Evolutionary conservation across 2,888 invertebrate species (phyloP), one percentile per base, ranked within the genome.

Genomic region (Heliconius cydno): DNA sequence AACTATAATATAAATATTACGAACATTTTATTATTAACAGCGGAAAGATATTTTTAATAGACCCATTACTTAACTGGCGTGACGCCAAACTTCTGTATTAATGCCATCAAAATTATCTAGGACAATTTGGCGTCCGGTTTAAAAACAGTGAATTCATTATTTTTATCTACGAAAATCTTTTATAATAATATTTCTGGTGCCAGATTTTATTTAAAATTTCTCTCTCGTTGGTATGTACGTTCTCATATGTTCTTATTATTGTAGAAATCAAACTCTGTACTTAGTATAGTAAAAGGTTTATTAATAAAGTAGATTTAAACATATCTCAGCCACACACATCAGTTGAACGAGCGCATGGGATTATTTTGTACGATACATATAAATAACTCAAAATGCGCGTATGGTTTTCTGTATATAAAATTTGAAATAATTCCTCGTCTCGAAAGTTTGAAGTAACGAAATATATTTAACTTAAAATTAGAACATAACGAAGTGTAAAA

Each of bases 291-390:
- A 94, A 92, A 92, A 92, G 92, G 91, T 95, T 94, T 95, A 95
- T 94, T 94, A 94, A 92, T 93, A 92, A 81, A 92, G 90, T 92
- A 92, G 89, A 91, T 92, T 93, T 94, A 93, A 93, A 94, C 92
- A 94, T 92, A 91, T 91, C 92, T 90, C 93, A 93, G 90, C 92
- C 94, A 93, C 92, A 92, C 93, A 91, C 93, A 91, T 92, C 92
- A 93, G 92, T 90, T 93, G 91, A 92, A 92, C 91, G 89, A 89
- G 89, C 90, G 89, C 90, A 89, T 90, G 81, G 91, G 90, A 92
- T 91, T 92, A 92, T 92, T 92, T 93, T 93, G 90, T 93, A 94
- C 93, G 92, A 91, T 92, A 91, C 91, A 92, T 93, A 93, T 93
- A 93, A 91, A 92, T 91, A 92, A 91, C 92, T 91, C 89, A 91